Conservation (phyloP, 2,888 invertebrate species). For the Idaea dimidiata region DNA sequence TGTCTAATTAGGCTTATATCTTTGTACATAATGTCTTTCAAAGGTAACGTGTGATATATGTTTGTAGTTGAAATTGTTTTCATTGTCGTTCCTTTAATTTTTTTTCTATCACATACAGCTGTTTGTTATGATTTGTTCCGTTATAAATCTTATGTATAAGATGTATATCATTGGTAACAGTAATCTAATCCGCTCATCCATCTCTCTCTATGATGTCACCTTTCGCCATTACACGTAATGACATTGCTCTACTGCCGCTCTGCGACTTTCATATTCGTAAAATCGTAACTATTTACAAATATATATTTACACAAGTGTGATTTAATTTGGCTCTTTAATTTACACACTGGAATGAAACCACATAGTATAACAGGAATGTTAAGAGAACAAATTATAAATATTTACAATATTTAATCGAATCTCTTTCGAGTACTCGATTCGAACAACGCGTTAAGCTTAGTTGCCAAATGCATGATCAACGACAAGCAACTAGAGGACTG, state of each 20-base stretch:
- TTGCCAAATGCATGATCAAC: conserved; percentile 56
- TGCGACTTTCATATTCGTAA: conserved; percentile 65
- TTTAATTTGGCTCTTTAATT: conserved; percentile 64
- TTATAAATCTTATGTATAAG: conserved; percentile 35
- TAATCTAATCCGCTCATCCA: conserved; percentile 46
- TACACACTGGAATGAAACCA: conserved; percentile 71
- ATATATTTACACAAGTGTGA: conserved; percentile 73
- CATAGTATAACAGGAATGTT: conserved; percentile 71
- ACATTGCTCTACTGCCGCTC: conserved; percentile 61
- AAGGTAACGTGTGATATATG: conserved; percentile 33
- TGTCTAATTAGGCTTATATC: conserved; percentile 20
- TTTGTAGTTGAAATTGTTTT: conserved; percentile 19
- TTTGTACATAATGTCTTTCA: conserved; percentile 40
- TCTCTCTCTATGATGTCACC: conserved; percentile 49
- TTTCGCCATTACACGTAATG: conserved; percentile 45
- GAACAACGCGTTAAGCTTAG: conserved; percentile 66
- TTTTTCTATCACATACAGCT: conserved; percentile 39
- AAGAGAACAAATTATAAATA: conserved; percentile 57
- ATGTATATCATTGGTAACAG: conserved; percentile 59
- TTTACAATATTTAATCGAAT: conserved; percentile 58
- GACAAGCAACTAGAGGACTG: conserved; percentile 57
- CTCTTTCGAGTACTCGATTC: conserved; percentile 28
- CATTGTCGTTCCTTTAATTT: conserved; percentile 35
- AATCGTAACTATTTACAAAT: conserved; percentile 73
- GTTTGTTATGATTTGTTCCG: conserved; percentile 36